Base-by-base conservation (phyloP, 1,140 invertebrate species). In the Centruroides sculpturatus region DNA sequence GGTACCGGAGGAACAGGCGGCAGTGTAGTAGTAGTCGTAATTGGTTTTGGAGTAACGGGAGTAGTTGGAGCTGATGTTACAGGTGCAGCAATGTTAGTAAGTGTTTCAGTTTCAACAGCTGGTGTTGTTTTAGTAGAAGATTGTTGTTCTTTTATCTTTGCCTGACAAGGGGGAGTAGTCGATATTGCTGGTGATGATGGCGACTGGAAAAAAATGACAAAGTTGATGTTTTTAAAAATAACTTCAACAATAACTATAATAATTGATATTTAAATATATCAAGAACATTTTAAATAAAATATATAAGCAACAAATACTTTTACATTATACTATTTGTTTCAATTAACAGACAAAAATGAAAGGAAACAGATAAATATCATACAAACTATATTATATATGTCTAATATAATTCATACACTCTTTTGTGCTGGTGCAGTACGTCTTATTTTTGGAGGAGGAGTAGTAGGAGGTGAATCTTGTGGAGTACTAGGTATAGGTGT, bases 401-500 rank as follows among this genome's bases (percentile, higher is more conserved):
- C 12, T 1, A 5, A 51, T 10, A 51, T 51, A 34, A 13, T 34
- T 6, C 50, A 51, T 51, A 51, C 23, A 12, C 23, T 13, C 23
- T 51, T 51, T 35, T 36, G 55, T n/a, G 35, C 55, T 8, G 35
- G 5, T 6, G 35, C 13, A 47, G 47, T 57, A 11, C 34, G 41
- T 35, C 13, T 9, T 35, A n/a, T 4, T 13, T 23, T 7, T 12
- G 50, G 59, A 12, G 47, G 50, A 36, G 60, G 36, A 35, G 60
- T 50, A 12, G 34, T 35, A 3, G 52, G 56, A 35, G 55, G 56
- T 35, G 63, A 68, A 54, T 68, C 67, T 55, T 67, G 64, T 35
- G 68, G 68, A 9, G 60, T 60, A 23, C 62, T 62, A 9, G 66
- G 58, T 35, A 61, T 50, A 13, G 67, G 64, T 47, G 59, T 61